Conservation (phyloP, 2,888 invertebrate species). For the Dasypogon diadema region DNA sequence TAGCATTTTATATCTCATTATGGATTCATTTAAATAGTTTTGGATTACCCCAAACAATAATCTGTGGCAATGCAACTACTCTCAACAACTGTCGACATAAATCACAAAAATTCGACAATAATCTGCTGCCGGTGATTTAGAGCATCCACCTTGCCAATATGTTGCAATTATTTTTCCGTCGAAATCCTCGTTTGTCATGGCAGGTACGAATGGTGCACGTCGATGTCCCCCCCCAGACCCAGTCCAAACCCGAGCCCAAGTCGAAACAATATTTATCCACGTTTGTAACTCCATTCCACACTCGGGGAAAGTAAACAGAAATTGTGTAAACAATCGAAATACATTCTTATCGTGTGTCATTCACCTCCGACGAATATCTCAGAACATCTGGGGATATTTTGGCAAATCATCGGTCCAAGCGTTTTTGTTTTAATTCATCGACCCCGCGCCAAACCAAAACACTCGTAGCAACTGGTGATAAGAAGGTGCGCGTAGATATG, state of each 20-base stretch:
- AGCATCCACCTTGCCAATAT: not conserved
- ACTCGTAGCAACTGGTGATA: slow-evolving; percentile 1
- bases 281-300: not conserved
- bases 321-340: slow-evolving; percentile 34
- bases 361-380: slow-evolving; percentile 22
- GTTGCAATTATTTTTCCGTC: slow-evolving; percentile 23
- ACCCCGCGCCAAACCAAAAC: slow-evolving; percentile 33
- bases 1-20: too few relatives aligned
- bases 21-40: too few relatives aligned
- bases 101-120: slow-evolving; percentile 8
- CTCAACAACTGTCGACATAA: not conserved
- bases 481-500: not conserved
- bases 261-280: slow-evolving; percentile 30
- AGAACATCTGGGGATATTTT: slow-evolving; percentile 36
- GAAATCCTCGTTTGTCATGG: slow-evolving; percentile 41
- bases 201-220: slow-evolving; percentile 25
- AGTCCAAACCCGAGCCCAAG: not conserved
- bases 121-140: slow-evolving; percentile 17
- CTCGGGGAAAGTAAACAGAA: slow-evolving; percentile 17
- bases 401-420: not conserved
- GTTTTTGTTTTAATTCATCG: slow-evolving; percentile 26
- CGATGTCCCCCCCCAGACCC: not conserved
- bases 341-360: slow-evolving; percentile 30
- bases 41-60: too few relatives aligned
- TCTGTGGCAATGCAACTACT: too few relatives aligned